These are phyloP conservation scores for Druon quercuslanigerum DNA, from an alignment of 1,140 invertebrate genomes.

Conservation along the genomic window DNA sequence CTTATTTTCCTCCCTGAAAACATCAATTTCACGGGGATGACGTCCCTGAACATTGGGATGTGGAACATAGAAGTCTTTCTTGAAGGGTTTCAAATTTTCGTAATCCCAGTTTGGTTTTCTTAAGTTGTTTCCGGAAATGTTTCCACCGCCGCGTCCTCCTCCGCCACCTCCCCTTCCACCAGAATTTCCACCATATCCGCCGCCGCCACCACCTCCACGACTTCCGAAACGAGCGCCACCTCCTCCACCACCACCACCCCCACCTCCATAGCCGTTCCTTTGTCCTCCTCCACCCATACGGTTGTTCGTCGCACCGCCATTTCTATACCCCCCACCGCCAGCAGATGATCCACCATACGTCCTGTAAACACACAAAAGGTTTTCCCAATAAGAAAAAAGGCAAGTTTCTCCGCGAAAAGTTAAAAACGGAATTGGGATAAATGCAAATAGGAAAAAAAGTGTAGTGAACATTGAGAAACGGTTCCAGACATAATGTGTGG, in stretches of 20 bases:
- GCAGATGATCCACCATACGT: conserved; percentile 64
- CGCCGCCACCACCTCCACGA: conserved; percentile 50
- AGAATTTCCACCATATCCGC: conserved; percentile 59
- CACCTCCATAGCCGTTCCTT: conserved; percentile 42
- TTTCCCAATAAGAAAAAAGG: conserved; percentile 14
- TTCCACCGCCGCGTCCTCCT: conserved; percentile 59
- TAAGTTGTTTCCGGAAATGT: conserved; percentile 79
- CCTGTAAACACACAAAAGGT: conserved; percentile 50
- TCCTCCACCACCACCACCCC: conserved; percentile 44
- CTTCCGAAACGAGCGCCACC: conserved; percentile 48
- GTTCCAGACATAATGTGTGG: conserved; percentile 82
- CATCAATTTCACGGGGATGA: conserved; percentile 85
- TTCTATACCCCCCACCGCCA: conserved; percentile 59
- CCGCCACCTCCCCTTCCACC: conserved; percentile 62
- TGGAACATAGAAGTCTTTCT: conserved; percentile 96
- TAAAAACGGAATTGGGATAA: not conserved
- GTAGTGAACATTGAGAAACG: conserved; percentile 83
- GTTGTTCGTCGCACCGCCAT: conserved; percentile 41
- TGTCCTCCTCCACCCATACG: conserved; percentile 41
- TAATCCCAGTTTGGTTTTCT: conserved; percentile 88
- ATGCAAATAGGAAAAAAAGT: conserved; percentile 53
- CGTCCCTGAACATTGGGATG: conserved; percentile 83
- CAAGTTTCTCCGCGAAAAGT: conserved; percentile 32
- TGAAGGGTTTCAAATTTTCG: conserved; percentile 87
- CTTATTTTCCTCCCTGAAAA: conserved; percentile 84